Conservation (phyloP, 2,113 vertebrate species). For the Elaphurus davidianus region DNA sequence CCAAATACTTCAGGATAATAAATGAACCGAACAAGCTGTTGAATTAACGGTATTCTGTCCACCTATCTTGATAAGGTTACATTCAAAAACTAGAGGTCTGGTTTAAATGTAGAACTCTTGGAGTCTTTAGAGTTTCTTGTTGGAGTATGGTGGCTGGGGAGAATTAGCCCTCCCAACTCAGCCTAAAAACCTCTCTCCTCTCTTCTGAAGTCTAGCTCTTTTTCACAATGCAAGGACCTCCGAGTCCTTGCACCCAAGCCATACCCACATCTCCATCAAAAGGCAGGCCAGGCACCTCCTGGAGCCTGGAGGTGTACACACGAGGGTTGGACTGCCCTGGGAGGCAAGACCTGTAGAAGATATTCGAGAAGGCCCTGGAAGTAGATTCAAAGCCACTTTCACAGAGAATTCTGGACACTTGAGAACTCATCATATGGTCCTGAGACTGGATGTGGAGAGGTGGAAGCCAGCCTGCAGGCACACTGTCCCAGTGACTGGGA, state of each 20-base stretch:
- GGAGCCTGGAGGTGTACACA: accelerated
- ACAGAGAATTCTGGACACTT: background rate
- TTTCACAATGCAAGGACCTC: background rate
- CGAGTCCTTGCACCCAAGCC: background rate
- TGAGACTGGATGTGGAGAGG: background rate
- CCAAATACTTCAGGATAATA: background rate
- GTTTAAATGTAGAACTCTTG: background rate
- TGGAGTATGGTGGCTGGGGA: background rate
- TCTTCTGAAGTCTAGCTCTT: background rate
- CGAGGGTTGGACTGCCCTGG: background rate
- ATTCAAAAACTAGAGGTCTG: background rate
- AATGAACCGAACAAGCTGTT: background rate
- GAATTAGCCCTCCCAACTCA: background rate
- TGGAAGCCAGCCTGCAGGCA: background rate
- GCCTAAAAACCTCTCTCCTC: background rate
- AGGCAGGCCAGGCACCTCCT: background rate
- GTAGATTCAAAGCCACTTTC: background rate
- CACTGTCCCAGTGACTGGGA: background rate
- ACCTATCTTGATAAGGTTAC: background rate
- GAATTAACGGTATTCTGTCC: background rate
- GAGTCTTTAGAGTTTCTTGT: background rate
- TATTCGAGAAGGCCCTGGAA: background rate
- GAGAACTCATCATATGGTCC: background rate
- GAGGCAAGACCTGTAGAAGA: background rate
- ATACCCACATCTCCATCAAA: background rate